Evolutionary conservation across 1,140 invertebrate species (phyloP), one percentile per base, ranked within the genome.

Genomic region (Matsumurasca onukii): DNA sequence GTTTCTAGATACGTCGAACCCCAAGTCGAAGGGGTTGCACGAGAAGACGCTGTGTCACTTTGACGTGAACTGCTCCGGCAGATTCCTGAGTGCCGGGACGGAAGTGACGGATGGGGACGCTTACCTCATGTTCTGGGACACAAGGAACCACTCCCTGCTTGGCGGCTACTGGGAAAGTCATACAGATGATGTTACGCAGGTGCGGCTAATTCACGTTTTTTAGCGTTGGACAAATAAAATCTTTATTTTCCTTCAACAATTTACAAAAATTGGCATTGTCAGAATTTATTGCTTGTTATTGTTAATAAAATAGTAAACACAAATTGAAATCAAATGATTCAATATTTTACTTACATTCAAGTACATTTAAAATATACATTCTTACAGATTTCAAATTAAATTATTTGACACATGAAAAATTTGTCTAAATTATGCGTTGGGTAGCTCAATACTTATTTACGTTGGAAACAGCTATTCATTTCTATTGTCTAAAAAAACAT

Each of bases 151-250:
- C 0, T 84, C 85, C 72, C 78, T 91, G 15, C 78, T 95, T 2
- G 94, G 94, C 1, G 91, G 88, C 12, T 97, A 95, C 77, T 91
- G 89, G 86, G 89, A 95, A 74, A 90, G 88, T 29, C 93, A 95
- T 75, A 86, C 87, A 70, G 91, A 94, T 80, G 93, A 95, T 78
- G 85, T 97, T 13, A 92, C 91, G 31, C 84, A 90, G 77, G 88
- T 90, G n/a, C n/a, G n/a, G n/a, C n/a, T n/a, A n/a, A n/a, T n/a
- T n/a, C n/a, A n/a, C n/a, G n/a, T n/a, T 76, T 68, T 65, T 66
- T 57, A 17, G 3, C 67, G 45, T 66, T 34, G 22, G n/a, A n/a
- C n/a, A n/a, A n/a, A n/a, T n/a, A n/a, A n/a, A n/a, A n/a, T n/a
- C n/a, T n/a, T n/a, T n/a, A n/a, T n/a, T n/a, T n/a, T n/a, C n/a